A percentile compares a stretch with the other conserved stretches of the same genome.
Conservation (phyloP, 2,113 vertebrate species). For the Asarcornis scutulata region DNA sequence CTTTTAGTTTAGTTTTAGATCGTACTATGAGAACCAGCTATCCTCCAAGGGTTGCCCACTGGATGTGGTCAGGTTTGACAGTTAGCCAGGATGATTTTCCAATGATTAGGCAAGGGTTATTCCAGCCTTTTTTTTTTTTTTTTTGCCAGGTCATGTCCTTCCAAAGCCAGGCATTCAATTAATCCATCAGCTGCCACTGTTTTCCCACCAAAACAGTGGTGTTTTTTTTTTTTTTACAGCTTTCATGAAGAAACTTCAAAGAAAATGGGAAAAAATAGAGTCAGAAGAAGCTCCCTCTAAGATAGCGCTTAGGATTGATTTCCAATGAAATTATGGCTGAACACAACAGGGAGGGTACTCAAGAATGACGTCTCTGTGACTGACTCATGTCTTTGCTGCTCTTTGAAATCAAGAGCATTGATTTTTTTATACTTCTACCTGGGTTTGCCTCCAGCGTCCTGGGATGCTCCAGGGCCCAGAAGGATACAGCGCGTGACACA, state of each 20-base stretch:
- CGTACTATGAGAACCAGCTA: not conserved
- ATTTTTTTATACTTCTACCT: constrained; percentile 32
- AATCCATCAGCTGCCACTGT: not conserved
- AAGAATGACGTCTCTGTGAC: not conserved
- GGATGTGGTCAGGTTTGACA: not conserved
- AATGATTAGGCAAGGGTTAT: not conserved
- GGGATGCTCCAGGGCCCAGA: not conserved
- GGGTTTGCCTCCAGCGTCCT: not conserved
- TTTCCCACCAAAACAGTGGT: not conserved
- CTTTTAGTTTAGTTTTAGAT: not conserved
- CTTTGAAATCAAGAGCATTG: constrained; percentile 52
- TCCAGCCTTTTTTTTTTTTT: not conserved
- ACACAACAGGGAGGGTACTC: not conserved
- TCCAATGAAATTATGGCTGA: constrained; percentile 6
- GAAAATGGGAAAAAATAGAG: not conserved
- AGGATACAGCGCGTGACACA: not conserved
- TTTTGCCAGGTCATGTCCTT: not conserved
- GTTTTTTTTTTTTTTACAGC: not conserved
- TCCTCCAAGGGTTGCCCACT: not conserved
- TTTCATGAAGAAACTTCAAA: not conserved
- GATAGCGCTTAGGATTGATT: constrained; percentile 55
- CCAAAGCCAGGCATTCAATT: not conserved
- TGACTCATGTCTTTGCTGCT: constrained; percentile 1
- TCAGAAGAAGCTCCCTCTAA: not conserved
- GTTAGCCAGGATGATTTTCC: not conserved